These are phyloP conservation scores for Sinocyclocheilus grahami DNA, from an alignment of 2,113 vertebrate species.

Conservation along the genomic window DNA sequence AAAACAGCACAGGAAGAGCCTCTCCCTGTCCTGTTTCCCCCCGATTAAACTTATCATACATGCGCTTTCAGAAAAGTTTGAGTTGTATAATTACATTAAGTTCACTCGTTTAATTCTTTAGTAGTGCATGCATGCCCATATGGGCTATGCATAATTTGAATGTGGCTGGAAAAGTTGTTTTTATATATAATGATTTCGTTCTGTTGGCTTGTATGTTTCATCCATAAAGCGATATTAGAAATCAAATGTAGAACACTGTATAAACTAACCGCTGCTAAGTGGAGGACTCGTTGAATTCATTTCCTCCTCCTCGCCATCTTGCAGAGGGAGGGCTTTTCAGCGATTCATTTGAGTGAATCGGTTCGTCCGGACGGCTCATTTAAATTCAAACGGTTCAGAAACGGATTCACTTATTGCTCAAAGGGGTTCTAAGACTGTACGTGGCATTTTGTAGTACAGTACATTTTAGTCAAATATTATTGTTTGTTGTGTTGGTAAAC, in stretches of 20 bases:
- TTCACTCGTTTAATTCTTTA: neutral
- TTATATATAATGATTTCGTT: neutral
- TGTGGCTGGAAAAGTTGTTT: neutral
- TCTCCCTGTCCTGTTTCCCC: neutral
- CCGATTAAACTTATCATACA: neutral
- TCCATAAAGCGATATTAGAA: neutral
- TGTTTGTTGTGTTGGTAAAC: neutral
- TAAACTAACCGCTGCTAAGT: neutral
- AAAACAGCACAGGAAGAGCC: neutral
- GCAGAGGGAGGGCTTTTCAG: constrained; percentile 7
- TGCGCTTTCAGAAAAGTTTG: neutral
- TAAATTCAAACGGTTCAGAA: neutral
- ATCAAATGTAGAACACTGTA: neutral
- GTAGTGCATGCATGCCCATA: neutral
- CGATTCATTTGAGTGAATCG: constrained; percentile 25
- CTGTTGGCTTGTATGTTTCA: neutral
- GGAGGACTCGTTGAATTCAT: neutral
- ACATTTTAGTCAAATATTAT: neutral
- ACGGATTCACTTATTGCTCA: neutral
- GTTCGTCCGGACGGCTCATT: neutral
- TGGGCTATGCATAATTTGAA: neutral
- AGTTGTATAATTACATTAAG: neutral
- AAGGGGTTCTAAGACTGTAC: neutral
- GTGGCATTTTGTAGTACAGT: neutral
- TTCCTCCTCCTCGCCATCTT: constrained; percentile 20